Evolutionary conservation across 2,888 invertebrate genomes (phyloP).

Genomic region (Melanchra persicariae): DNA sequence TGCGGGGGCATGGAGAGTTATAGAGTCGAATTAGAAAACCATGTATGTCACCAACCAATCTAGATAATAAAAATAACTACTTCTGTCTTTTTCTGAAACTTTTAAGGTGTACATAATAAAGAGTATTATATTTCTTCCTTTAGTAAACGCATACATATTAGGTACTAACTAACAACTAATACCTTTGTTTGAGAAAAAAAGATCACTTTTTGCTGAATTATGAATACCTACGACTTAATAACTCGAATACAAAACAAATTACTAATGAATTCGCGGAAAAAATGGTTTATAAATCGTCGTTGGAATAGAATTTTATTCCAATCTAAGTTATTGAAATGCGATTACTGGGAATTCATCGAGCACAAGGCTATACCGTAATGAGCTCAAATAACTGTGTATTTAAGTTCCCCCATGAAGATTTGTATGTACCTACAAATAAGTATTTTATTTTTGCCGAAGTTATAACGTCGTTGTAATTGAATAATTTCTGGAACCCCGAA

Average conservation of each 20-base stretch:
- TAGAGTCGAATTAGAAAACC: neutral
- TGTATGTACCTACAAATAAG: too few species aligned
- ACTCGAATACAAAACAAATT: conserved; percentile 1
- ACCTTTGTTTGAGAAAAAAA: neutral
- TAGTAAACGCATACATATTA: neutral
- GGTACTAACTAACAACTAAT: neutral
- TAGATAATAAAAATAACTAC: neutral
- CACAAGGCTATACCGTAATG: neutral
- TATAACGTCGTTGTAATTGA: too few species aligned
- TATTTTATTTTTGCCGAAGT: too few species aligned
- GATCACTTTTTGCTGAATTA: neutral
- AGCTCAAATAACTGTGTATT: conserved; percentile 1
- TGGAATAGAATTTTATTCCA: neutral
- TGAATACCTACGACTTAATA: neutral
- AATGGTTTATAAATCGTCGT: neutral
- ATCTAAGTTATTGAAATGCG: conserved; percentile 4
- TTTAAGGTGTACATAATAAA: too few species aligned
- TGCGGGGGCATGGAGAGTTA: too few species aligned
- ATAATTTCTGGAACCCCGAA: neutral
- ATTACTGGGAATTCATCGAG: neutral
- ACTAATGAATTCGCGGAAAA: conserved; percentile 26
- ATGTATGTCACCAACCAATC: neutral
- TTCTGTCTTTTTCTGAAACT: neutral
- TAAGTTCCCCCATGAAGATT: neutral
- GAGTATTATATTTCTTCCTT: neutral